Percentiles rank a stretch among this genome's conserved stretches.
Conservation (phyloP, 2,888 invertebrate species). For the Nemurella pictetii region DNA sequence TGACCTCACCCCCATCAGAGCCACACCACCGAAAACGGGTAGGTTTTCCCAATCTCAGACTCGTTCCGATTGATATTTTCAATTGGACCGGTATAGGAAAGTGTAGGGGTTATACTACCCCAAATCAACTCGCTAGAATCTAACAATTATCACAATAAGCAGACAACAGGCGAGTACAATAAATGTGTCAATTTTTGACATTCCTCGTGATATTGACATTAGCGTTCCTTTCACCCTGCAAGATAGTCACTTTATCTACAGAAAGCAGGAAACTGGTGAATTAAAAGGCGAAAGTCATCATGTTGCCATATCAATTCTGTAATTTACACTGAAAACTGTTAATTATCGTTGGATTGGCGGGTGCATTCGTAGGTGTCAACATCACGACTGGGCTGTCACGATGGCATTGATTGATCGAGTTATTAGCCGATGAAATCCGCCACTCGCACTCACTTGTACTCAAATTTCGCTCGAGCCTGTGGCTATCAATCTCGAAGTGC, state of each 20-base stretch:
- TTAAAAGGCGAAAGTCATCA: not conserved
- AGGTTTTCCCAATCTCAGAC: not conserved
- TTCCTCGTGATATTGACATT: not conserved
- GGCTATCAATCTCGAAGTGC: not conserved
- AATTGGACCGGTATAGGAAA: not conserved
- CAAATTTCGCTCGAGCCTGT: not conserved
- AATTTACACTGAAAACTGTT: not conserved
- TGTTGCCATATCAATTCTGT: not conserved
- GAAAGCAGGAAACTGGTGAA: not conserved
- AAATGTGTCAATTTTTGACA: not conserved
- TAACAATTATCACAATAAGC: not conserved
- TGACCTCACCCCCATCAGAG: constrained; percentile 27
- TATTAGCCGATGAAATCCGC: not conserved
- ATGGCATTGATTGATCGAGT: not conserved
- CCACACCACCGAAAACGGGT: not conserved
- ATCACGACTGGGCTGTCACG: not conserved
- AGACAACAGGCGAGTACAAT: not conserved
- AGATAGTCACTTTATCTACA: not conserved
- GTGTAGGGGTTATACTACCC: not conserved
- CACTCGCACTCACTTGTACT: not conserved
- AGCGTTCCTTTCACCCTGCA: not conserved
- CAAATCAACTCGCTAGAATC: no score
- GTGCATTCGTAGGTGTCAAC: not conserved
- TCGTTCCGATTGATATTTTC: not conserved
- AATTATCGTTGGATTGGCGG: not conserved